These are phyloP conservation scores for Hydriomena furcata DNA, from an alignment of 2,888 invertebrate species.

Conservation along the genomic window DNA sequence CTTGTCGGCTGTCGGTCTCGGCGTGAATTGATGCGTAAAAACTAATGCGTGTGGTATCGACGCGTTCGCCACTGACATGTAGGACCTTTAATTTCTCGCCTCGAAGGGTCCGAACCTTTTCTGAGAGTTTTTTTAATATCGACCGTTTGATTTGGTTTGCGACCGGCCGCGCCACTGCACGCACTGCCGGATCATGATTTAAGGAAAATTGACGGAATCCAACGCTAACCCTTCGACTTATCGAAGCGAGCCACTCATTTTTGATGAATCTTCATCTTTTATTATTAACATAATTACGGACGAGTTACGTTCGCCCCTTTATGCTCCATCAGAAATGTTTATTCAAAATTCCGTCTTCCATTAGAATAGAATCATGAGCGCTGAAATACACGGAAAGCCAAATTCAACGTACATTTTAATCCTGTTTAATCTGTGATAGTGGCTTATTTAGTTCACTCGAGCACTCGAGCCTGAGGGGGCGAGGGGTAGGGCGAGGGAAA, in stretches of 20 bases:
- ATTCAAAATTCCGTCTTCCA: slow-evolving; percentile 6
- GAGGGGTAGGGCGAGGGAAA: neutral
- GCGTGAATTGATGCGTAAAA: slow-evolving; percentile 47
- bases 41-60: slow-evolving; percentile 48
- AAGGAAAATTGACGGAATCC: slow-evolving; percentile 44
- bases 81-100: slow-evolving; percentile 65
- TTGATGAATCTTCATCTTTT: slow-evolving; percentile 23
- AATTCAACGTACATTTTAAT: slow-evolving; percentile 22
- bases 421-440: slow-evolving; percentile 30
- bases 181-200: slow-evolving; percentile 33
- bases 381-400: slow-evolving; percentile 18
- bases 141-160: slow-evolving; percentile 51
- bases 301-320: neutral
- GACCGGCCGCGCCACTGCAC: slow-evolving; percentile 25
- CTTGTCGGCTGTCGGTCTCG: slow-evolving; percentile 21
- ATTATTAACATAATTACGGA: neutral
- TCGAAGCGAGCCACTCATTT: slow-evolving; percentile 28
- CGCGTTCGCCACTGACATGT: slow-evolving; percentile 38
- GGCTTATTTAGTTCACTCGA: slow-evolving; percentile 27
- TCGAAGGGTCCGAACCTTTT: slow-evolving; percentile 49
- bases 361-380: slow-evolving; percentile 5
- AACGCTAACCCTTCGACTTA: slow-evolving; percentile 39
- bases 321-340: neutral
- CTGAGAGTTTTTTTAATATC: slow-evolving; percentile 53
- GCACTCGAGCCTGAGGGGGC: slow-evolving; percentile 7